Evolutionary conservation across 2,113 vertebrate species (phyloP), one percentile per base, ranked within the genome.

Genomic region (Grammomys dolichurus): DNA sequence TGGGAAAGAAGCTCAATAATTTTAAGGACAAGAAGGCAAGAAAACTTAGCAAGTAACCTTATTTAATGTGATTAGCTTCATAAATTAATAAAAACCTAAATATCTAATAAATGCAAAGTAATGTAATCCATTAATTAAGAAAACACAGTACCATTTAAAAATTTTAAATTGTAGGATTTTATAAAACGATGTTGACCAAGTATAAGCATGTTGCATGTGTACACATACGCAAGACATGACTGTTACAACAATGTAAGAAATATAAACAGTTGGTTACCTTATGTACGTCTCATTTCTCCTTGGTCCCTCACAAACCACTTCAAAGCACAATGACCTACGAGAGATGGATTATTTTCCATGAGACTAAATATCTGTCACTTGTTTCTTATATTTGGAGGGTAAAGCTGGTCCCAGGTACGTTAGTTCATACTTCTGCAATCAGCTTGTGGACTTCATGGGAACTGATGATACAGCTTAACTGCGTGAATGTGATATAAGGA

Each of bases 1-100:
- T 94, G 95, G 9, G 43, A 43, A 94, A 90, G n/a, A 26, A 85
- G n/a, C 77, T 65, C 36, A 94, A 72, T 91, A n/a, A 6, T 87
- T 96, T 80, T 70, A 87, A 80, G 14, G 19, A 93, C 1, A 56
- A 36, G 16, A 3, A 77, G 28, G 70, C 89, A 43, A 86, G 58
- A 40, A 89, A 67, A 85, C 67, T 86, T 65, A 94, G 46, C 58
- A 46, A 90, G 26, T 48, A 4, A 51, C 70, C 54, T 13, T 33
- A 92, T 67, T 82, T 87, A 75, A 19, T 73, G 46, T 40, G 58
- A 14, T 70, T 88, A 86, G 75, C 51, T 82, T 2, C 76, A n/a
- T 82, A 13, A 85, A 26, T 95, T 26, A 91, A 5, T 69, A 72
- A 89, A 51, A 93, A 73, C 31, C 31, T 36, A 33, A 69, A 33